phyloP scores from a whole-genome alignment of 92 coral and sea anemone genomes.

The Umimayanthus chanpuru region DNA sequence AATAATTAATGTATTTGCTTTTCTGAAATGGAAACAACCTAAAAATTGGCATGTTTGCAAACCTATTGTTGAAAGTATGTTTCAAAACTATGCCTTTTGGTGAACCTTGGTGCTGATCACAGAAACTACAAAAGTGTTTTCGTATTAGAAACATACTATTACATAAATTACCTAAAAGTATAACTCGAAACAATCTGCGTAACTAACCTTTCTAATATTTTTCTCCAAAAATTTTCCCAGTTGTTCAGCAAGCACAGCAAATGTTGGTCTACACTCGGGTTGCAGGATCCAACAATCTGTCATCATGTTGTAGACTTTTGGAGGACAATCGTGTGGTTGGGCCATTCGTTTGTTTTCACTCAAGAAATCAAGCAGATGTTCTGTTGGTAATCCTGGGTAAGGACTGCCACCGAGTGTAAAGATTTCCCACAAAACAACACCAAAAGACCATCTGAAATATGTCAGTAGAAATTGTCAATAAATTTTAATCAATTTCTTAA shows the following conservation, averaged over 20 bases:
- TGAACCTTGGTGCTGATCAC: no score
- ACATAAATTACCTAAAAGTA: not conserved
- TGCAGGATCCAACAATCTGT: slow-evolving; percentile 82
- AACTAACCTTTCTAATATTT: slow-evolving; percentile 69
- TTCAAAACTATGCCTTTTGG: no score
- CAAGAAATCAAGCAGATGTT: slow-evolving; percentile 73
- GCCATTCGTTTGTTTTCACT: slow-evolving; percentile 82
- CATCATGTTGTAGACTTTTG: slow-evolving; percentile 84
- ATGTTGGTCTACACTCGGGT: slow-evolving; percentile 79
- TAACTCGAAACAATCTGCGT: not conserved
- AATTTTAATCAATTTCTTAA: not conserved
- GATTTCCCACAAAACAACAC: slow-evolving; percentile 84
- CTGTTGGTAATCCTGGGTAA: slow-evolving; percentile 87
- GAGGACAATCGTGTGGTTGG: slow-evolving; percentile 77
- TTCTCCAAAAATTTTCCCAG: slow-evolving; percentile 75
- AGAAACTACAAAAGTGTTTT: not conserved
- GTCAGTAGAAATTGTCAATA: not conserved
- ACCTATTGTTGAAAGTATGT: not conserved
- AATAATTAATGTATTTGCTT: no score
- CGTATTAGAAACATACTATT: not conserved
- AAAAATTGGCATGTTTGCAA: no score
- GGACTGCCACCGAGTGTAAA: slow-evolving; percentile 94
- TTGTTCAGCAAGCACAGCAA: slow-evolving; percentile 61
- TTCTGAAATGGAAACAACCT: no score
- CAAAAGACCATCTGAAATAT: slow-evolving; percentile 84